Conservation (phyloP, 2,797 vertebrate species). For the Agapornis canus region DNA sequence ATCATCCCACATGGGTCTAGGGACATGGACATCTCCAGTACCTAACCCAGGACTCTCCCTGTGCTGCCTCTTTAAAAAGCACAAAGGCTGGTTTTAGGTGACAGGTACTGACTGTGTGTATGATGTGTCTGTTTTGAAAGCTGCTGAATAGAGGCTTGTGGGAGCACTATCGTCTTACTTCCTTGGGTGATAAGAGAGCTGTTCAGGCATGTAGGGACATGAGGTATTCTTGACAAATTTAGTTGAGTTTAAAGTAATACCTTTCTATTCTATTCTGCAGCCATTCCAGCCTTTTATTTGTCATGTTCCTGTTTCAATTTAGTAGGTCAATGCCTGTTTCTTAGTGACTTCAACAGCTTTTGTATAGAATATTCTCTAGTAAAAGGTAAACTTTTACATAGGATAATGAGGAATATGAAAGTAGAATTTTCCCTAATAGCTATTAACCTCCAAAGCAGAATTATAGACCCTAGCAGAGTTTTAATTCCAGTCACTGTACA, state of each 20-base stretch:
- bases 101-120: accelerated
- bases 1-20: accelerated
- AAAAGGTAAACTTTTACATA: neutral
- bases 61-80: accelerated
- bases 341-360: neutral
- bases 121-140: accelerated
- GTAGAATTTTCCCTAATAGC: neutral
- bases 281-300: neutral
- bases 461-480: neutral
- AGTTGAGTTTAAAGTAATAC: neutral
- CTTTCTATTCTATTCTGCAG: neutral
- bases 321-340: neutral
- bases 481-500: neutral
- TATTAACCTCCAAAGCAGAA: neutral
- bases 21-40: accelerated
- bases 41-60: neutral
- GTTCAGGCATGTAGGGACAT: neutral
- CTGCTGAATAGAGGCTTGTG: neutral
- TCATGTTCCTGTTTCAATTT: neutral
- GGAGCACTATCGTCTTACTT: neutral
- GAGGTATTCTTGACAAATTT: accelerated
- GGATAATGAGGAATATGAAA: neutral
- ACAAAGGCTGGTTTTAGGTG: neutral
- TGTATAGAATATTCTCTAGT: neutral
- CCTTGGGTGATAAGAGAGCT: neutral